Base-by-base conservation (phyloP, 2,888 invertebrate species). In the Eumerus sabulonum region DNA sequence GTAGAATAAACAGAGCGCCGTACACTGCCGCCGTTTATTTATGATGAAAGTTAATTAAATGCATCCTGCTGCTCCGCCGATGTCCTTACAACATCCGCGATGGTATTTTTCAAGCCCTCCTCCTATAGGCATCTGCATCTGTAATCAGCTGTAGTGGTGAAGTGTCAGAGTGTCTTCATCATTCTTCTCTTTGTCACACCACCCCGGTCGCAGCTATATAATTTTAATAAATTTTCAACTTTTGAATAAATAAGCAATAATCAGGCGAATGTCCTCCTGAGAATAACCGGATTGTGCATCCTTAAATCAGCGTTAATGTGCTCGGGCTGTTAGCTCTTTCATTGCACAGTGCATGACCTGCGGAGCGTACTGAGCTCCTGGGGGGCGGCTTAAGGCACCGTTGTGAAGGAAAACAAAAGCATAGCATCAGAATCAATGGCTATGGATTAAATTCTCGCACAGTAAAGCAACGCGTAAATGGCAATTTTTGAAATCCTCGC, bases 11-110 rank as follows among this genome's bases (percentile, higher is more conserved):
- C 79, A 27, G 27, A 27, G 27, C 27, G 27, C 7, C 68, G 63
- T 40, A 45, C 36, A 64, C 54, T 56, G 59, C 48, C 48, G 48
- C 57, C 63, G 74, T 27, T 79, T 79, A 79, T 79, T 70, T 79
- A 74, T 79, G 74, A 74, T 59, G 48, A 79, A 79, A 79, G 79
- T 74, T 79, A 79, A 79, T 79, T 79, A 79, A 79, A 79, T 79
- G 79, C 79, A 79, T 68, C 74, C 79, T 79, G 79, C 74, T 79
- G 68, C 14, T 73, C 66, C 9, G 7, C 27, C 27, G 27, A 27
- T 27, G 27, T 27, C 27, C 27, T 27, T 27, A 27, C 27, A 27
- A 27, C 54, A 40, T 64, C 74, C 70, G 68, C 53, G 53, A 14
- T 17, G 42, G 54, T 47, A 44, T 50, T 48, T 27, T 27, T 27